Evolutionary conservation across 2,888 invertebrate species (phyloP), one percentile per base, ranked within the genome.

Genomic region (Sminthurinus aureus): DNA sequence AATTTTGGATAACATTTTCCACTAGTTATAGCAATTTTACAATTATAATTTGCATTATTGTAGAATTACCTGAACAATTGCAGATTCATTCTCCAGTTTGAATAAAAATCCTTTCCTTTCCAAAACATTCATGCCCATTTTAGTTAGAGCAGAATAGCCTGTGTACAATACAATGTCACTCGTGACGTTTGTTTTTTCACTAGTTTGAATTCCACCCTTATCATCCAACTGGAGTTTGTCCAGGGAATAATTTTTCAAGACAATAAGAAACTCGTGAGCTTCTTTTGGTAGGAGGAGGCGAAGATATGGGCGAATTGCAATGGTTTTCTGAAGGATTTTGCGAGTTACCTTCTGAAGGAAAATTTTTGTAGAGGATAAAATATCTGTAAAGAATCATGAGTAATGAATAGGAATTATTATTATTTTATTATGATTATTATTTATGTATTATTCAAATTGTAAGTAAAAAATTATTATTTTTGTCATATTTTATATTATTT

Each of bases 61-160:
- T 77, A 12, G 77, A 73, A 74, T 81, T n/a, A 83, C 83, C 66
- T 83, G 83, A 12, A 83, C 15, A 6, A 83, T 6, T 11, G 79
- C 0, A 26, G 83, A 83, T 26, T 76, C 50, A 51, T 83, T 79
- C 13, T 71, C 18, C 1, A n/a, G 11, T 26, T 73, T 38, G 8
- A 79, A 26, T 13, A 79, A 13, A 51, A 83, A 83, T 20, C 83
- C 83, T 38, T 83, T 83, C n/a, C 79, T 78, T 20, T 79, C 79
- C 18, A 83, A 58, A 51, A 78, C 9, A 15, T 64, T 52, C 18
- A 18, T 22, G 3, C 83, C 66, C 24, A 83, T 58, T 20, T 38
- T 73, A 12, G 4, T 18, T 2, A n/a, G 38, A 12, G 79, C 79
- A 6, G 22, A 71, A 20, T 73, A 79, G 0, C 83, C 83, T 50